Evolutionary conservation across 2,888 invertebrate species (phyloP).

Genomic region (Sepiola atlantica): DNA sequence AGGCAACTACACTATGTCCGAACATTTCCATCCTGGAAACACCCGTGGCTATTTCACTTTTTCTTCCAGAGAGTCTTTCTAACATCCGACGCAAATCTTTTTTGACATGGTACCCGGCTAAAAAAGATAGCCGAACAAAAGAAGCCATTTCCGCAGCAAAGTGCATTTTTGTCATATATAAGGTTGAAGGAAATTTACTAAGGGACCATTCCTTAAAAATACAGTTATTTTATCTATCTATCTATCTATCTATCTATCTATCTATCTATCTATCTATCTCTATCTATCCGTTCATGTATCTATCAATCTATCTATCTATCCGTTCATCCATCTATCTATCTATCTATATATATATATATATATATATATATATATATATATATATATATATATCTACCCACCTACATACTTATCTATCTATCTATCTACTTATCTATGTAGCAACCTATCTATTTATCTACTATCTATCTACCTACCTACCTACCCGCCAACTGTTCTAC

Average conservation of each 20-base stretch:
- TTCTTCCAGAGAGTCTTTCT: background rate
- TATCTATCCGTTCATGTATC: background rate
- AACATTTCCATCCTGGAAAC: background rate
- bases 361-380: conserved; percentile 2
- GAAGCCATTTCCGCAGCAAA: background rate
- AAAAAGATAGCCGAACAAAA: background rate
- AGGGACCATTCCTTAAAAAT: too few species aligned
- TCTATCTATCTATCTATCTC: background rate
- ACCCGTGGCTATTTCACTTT: background rate
- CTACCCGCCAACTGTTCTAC: too few species aligned
- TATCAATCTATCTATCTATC: background rate
- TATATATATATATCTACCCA: background rate
- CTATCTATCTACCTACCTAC: too few species aligned
- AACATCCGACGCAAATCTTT: background rate
- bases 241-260: too few species aligned
- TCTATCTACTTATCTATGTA: background rate
- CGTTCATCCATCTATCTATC: too few species aligned
- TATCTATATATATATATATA: background rate
- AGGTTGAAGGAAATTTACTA: too few species aligned
- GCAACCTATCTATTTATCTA: background rate
- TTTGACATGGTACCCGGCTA: background rate
- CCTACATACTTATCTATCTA: background rate
- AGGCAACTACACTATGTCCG: background rate
- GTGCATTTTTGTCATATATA: too few species aligned
- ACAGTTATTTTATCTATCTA: too few species aligned